These are phyloP conservation scores for Sturmia bella DNA, from an alignment of 2,888 invertebrate genomes.

Conservation along the genomic window DNA sequence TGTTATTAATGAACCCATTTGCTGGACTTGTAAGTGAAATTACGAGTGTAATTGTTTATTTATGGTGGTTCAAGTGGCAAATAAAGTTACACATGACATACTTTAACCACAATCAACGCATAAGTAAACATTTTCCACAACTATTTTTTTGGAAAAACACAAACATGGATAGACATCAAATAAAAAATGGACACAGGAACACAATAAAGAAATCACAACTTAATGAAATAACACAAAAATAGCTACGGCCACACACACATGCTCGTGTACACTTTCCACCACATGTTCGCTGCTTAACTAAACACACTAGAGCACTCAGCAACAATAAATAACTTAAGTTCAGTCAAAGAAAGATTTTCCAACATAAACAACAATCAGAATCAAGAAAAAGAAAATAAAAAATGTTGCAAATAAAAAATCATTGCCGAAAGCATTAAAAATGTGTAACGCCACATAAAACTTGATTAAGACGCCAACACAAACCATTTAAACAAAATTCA, in stretches of 20 bases:
- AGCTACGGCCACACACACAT: slow-evolving; percentile 4
- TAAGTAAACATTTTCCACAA: background rate
- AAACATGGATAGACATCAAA: slow-evolving; percentile 18
- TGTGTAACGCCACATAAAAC: slow-evolving; percentile 80
- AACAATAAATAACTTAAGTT: slow-evolving; percentile 66
- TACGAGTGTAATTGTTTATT: slow-evolving; percentile 79
- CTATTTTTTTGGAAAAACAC: background rate
- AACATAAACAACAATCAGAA: slow-evolving; percentile 59
- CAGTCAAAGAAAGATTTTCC: slow-evolving; percentile 58
- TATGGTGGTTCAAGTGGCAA: slow-evolving; percentile 79
- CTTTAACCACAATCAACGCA: slow-evolving; percentile 39
- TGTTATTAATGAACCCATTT: slow-evolving; percentile 69
- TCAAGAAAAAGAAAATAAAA: slow-evolving; percentile 14
- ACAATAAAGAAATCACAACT: slow-evolving; percentile 71
- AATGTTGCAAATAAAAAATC: slow-evolving; percentile 59
- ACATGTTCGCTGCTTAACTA: background rate
- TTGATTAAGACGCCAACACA: slow-evolving; percentile 75
- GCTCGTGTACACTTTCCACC: background rate
- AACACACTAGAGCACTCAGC: slow-evolving; percentile 30
- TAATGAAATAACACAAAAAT: slow-evolving; percentile 72
- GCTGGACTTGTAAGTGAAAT: slow-evolving; percentile 58
- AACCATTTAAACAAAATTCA: slow-evolving; percentile 36
- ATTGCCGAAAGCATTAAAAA: slow-evolving; percentile 74
- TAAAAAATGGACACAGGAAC: slow-evolving; percentile 70
- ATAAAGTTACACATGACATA: slow-evolving; percentile 77